A percentile compares a stretch with the other conserved stretches of the same genome.
Evolutionary conservation across 2,113 vertebrate genomes (phyloP).

Genomic region (Mastomys natalensis): DNA sequence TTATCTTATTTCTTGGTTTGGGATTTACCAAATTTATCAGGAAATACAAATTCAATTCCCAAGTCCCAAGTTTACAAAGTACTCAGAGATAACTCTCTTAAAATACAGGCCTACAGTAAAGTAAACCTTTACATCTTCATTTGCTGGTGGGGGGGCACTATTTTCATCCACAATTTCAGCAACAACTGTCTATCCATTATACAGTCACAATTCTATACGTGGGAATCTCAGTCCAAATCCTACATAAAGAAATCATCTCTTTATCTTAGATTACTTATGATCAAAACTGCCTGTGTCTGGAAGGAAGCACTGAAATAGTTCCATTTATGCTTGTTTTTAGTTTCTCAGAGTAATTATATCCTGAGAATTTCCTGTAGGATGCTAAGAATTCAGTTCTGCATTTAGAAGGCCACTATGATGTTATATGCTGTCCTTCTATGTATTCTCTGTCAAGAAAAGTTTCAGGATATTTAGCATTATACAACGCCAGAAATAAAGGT

Average conservation of each 20-base stretch:
- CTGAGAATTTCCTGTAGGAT: conserved; percentile 20
- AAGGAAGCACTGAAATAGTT: background rate
- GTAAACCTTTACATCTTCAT: conserved; percentile 8
- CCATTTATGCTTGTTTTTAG: background rate
- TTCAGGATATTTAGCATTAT: background rate
- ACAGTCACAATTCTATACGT: background rate
- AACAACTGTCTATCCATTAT: background rate
- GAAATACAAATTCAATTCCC: background rate
- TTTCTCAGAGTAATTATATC: background rate
- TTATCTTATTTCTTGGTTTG: background rate
- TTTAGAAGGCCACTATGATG: background rate
- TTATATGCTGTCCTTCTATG: background rate
- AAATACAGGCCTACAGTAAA: background rate
- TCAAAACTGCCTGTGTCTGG: background rate
- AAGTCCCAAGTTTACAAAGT: background rate
- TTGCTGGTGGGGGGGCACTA: background rate
- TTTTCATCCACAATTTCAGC: background rate
- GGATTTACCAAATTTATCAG: background rate
- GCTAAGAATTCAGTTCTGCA: background rate
- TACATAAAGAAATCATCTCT: background rate
- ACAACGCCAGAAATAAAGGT: background rate
- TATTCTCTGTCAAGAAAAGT: conserved; percentile 4
- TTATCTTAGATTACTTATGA: background rate
- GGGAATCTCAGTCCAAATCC: background rate
- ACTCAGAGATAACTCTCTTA: background rate